A percentile compares a stretch with the other conserved stretches of the same genome.
phyloP scores from a whole-genome alignment of 2,113 vertebrate genomes.

The Ammodytes dubius region DNA sequence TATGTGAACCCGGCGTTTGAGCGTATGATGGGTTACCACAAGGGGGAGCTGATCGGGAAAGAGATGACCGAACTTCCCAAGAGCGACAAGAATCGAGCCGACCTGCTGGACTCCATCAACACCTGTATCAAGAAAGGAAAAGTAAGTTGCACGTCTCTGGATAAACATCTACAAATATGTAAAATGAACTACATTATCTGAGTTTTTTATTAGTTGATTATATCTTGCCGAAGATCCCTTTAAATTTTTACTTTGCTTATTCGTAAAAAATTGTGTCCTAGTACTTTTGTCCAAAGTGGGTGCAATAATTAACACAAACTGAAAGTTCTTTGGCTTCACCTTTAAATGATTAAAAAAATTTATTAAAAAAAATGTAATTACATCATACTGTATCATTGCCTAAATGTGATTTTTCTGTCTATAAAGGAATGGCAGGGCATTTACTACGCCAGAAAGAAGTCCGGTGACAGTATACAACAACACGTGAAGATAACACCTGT shows the following conservation, averaged over 20 bases:
- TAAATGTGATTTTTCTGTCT: conserved; percentile 15
- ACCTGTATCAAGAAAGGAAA: conserved; percentile 95
- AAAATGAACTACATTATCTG: neutral
- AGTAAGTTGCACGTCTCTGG: conserved; percentile 72
- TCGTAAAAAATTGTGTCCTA: no score
- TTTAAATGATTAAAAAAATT: no score
- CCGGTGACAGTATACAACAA: conserved; percentile 94
- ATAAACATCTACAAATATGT: neutral
- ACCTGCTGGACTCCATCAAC: conserved; percentile 94
- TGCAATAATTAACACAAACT: no score
- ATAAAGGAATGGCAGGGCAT: conserved; percentile 96
- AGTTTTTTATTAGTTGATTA: no score
- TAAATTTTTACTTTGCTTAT: no score
- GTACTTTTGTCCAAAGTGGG: no score
- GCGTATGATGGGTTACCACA: conserved; percentile 95
- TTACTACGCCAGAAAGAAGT: conserved; percentile 92
- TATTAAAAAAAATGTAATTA: no score
- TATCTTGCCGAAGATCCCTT: no score
- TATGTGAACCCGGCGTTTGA: conserved; percentile 98
- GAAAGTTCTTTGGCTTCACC: no score
- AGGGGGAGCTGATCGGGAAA: conserved; percentile 94
- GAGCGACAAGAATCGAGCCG: conserved; percentile 92
- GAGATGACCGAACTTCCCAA: conserved; percentile 92
- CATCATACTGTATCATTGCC: neutral
- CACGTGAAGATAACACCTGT: conserved; percentile 95